These are phyloP conservation scores for Scolopax rusticola DNA, from an alignment of 2,797 vertebrate species.

Conservation along the genomic window DNA sequence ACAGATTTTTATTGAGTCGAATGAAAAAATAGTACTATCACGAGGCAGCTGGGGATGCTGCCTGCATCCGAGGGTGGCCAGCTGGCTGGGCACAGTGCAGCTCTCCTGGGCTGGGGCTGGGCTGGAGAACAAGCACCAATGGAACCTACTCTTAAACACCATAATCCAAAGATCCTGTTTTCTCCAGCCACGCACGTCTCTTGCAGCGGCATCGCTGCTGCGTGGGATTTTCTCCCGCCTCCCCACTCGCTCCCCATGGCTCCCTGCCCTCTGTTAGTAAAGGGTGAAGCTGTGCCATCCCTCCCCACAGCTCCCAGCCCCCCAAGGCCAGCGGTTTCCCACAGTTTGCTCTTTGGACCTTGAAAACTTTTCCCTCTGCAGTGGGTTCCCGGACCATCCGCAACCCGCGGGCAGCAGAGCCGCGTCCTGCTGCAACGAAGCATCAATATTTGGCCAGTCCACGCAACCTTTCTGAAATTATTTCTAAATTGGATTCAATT, in stretches of 20 bases:
- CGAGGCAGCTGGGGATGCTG: neutral
- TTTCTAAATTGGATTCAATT: neutral
- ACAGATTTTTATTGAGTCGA: conserved; percentile 59
- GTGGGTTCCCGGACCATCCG: neutral
- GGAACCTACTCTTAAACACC: neutral
- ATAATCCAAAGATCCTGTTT: neutral
- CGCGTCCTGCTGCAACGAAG: neutral
- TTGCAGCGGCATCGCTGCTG: neutral
- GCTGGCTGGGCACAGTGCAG: neutral
- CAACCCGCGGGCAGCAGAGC: neutral
- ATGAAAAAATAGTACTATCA: conserved; percentile 30
- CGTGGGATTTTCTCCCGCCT: neutral
- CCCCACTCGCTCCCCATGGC: neutral
- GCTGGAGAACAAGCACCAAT: neutral
- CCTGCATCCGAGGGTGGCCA: neutral
- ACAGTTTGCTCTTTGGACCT: neutral
- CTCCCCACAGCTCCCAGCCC: neutral
- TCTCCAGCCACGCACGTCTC: neutral
- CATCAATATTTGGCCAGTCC: neutral
- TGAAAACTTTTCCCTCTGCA: neutral
- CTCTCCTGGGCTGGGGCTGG: neutral
- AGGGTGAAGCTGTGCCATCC: accelerated
- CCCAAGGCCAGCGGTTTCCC: neutral
- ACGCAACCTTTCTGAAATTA: neutral
- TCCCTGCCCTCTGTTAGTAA: neutral